Conservation (phyloP, 2,888 invertebrate species). For the Napeogenes inachia region DNA sequence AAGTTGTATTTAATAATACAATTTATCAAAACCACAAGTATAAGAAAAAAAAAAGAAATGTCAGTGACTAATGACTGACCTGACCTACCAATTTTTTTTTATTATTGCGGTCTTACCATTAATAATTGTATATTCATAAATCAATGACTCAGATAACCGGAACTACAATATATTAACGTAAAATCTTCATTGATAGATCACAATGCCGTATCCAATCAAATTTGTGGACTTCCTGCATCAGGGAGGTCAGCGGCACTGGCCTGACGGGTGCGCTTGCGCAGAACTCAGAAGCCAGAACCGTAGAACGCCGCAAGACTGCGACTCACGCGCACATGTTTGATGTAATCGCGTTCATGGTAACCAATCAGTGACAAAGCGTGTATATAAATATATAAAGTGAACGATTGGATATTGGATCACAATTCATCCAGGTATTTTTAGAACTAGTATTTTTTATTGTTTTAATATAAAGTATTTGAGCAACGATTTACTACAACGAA, state of each 20-base stretch:
- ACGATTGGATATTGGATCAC: constrained; percentile 37
- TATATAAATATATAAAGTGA: constrained; percentile 48
- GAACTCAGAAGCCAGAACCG: constrained; percentile 30
- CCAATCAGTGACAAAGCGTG: constrained; percentile 41
- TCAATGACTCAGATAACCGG: constrained; percentile 12
- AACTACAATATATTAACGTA: constrained; percentile 11
- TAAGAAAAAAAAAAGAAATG: too few relatives aligned
- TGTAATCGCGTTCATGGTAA: constrained; percentile 32
- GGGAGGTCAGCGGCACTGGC: constrained; percentile 51
- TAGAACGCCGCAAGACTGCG: constrained; percentile 46
- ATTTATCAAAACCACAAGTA: too few relatives aligned
- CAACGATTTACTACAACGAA: too few relatives aligned
- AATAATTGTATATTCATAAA: too few relatives aligned
- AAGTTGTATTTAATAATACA: too few relatives aligned
- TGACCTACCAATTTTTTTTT: too few relatives aligned
- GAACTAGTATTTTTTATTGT: constrained; percentile 43
- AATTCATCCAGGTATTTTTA: constrained; percentile 60
- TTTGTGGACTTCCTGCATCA: constrained; percentile 49
- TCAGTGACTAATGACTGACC: too few relatives aligned
- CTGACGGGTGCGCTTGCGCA: constrained; percentile 31
- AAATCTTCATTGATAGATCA: constrained; percentile 20
- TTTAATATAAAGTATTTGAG: constrained; percentile 50
- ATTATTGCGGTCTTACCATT: too few relatives aligned
- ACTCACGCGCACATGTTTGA: constrained; percentile 40
- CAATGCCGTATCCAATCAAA: constrained; percentile 40